These are phyloP conservation scores for Agriopis leucophaearia DNA, from an alignment of 2,888 invertebrate genomes.

Conservation along the genomic window DNA sequence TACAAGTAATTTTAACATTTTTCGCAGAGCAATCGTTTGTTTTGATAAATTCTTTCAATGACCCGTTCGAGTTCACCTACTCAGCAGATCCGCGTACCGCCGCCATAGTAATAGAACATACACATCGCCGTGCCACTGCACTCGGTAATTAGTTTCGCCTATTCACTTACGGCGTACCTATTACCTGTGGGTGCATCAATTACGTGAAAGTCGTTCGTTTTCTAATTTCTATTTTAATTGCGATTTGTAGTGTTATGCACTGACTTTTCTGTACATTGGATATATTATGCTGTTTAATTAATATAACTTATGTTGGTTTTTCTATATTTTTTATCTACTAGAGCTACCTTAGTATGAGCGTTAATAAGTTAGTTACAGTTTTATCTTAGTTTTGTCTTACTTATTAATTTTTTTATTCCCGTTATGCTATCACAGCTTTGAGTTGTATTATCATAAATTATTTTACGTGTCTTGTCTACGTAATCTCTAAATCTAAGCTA, in stretches of 20 bases:
- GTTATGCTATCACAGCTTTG: background rate
- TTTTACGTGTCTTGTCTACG: no score
- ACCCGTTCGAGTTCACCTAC: constrained; percentile 16
- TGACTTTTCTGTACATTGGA: constrained; percentile 18
- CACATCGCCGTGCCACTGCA: constrained; percentile 44
- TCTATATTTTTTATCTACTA: background rate
- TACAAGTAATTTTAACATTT: background rate
- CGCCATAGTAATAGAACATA: background rate
- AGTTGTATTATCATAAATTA: no score
- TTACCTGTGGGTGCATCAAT: constrained; percentile 62
- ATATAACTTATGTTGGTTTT: background rate
- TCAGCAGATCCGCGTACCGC: constrained; percentile 20
- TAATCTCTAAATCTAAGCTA: no score
- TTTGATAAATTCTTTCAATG: background rate
- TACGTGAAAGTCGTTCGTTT: constrained; percentile 73
- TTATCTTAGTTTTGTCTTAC: background rate
- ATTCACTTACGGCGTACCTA: constrained; percentile 59
- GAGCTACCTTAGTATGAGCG: background rate
- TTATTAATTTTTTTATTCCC: background rate
- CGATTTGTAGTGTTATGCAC: constrained; percentile 46
- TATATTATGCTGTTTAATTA: background rate
- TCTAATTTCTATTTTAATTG: constrained; percentile 74
- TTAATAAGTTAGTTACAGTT: background rate
- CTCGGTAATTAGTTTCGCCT: constrained; percentile 72
- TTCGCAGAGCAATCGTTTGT: background rate